Base-by-base conservation (phyloP, 1,140 invertebrate genomes). In the Rhyzopertha dominica region DNA sequence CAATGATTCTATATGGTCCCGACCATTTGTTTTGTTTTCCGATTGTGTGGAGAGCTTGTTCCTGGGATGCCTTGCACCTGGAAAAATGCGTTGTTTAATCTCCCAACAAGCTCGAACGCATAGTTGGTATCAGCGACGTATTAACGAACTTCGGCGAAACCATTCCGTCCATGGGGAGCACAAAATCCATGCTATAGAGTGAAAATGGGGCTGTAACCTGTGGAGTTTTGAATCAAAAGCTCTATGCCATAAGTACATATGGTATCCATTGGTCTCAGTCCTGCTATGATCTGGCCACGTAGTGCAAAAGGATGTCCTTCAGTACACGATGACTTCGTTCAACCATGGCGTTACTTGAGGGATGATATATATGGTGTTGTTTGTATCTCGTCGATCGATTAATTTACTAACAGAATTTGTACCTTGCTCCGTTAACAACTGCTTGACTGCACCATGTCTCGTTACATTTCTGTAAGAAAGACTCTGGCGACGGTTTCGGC, bases 401-500 rank as follows among this genome's bases (percentile, higher is more conserved):
- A 63, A 12, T 12, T 56, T 47, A 4, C 49, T 52, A 5, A 43
- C 50, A 45, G 64, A 64, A 30, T 58, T 56, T 1, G 47, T 54
- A 7, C 62, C 60, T 51, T 51, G 52, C 31, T 64, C 65, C 0
- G 56, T 62, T 1, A 62, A 16, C n/a, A 65, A 39, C 10, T 19
- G 20, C 47, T 51, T 48, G 2, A 58, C 61, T 12, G 45, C 44
- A 9, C 62, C 61, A 42, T 53, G 42, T 13, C 31, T 9, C 7
- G 28, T 23, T 24, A 63, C 57, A 62, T 39, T 18, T 53, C 36
- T 16, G 38, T 55, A 3, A 59, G 42, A 26, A 62, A 59, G 16
- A 23, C 7, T 18, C 32, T 40, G 1, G 55, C 51, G 10, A 60
- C 48, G 5, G 52, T 53, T 16, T 39, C 36, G 4, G 57, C 49